Percentiles rank a stretch among this genome's conserved stretches.
Conservation (phyloP, 2,797 vertebrate genomes). For the Meda fulgida region DNA sequence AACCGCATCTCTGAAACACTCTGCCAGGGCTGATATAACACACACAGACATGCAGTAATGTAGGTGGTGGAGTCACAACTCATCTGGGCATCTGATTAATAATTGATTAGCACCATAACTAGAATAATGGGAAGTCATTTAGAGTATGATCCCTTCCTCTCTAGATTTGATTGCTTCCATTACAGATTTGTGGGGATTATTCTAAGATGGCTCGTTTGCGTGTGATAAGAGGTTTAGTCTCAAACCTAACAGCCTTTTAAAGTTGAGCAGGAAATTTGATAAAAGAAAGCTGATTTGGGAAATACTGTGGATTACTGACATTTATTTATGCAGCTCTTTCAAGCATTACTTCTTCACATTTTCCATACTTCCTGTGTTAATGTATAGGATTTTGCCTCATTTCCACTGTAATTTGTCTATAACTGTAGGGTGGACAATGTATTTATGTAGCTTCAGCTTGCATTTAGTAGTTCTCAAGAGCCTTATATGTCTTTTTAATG, state of each 20-base stretch:
- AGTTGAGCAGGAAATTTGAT: conserved; percentile 26
- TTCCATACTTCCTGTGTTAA: background rate
- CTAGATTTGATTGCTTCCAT: conserved; percentile 44
- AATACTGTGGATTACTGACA: background rate
- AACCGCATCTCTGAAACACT: conserved; percentile 10
- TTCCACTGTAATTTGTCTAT: background rate
- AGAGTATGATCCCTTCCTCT: conserved; percentile 38
- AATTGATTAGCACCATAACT: conserved; percentile 49
- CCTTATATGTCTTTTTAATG: background rate
- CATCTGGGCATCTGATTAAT: conserved; percentile 38
- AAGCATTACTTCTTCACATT: background rate
- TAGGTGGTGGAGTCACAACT: conserved; percentile 26
- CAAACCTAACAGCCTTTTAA: conserved; percentile 29
- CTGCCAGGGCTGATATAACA: conserved; percentile 13
- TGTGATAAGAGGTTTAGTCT: conserved; percentile 52
- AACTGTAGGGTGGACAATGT: background rate
- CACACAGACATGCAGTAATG: conserved; percentile 5
- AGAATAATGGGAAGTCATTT: conserved; percentile 56
- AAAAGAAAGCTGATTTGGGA: conserved; percentile 18
- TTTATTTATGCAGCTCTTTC: background rate
- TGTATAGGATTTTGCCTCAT: background rate
- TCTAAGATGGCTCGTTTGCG: conserved; percentile 43
- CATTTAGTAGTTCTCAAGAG: background rate
- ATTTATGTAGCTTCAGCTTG: background rate
- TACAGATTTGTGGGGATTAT: conserved; percentile 42